Evolutionary conservation across 37 sponge, comb jelly and placozoan genomes (phyloP), one percentile per base, ranked within the genome.

Genomic region (Beroe forskalii): DNA sequence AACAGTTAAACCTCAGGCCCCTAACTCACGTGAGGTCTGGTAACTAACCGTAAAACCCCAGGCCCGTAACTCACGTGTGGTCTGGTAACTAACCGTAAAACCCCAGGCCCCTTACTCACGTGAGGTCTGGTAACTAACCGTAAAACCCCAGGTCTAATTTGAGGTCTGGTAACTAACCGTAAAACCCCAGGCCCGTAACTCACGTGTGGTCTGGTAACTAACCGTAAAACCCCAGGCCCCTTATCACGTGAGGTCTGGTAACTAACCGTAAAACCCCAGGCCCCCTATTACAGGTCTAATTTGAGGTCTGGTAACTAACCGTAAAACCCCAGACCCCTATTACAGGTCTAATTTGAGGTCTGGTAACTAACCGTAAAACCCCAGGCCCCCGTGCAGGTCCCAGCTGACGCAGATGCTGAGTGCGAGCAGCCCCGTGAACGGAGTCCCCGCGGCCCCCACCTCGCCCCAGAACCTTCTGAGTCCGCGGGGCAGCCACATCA

Each of bases 341-440:
- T n/a, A n/a, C n/a, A n/a, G n/a, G n/a, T n/a, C n/a, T n/a, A n/a
- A n/a, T n/a, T n/a, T 69, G 38, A 69, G 37, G 8, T 6, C 55
- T 12, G 55, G 55, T 48, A 48, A 48, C 72, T 69, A 69, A 69
- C 72, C 17, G 33, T 69, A 37, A 69, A 33, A 69, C 72, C 38
- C 72, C 72, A 69, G 72, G 72, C 72, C 72, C 38, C 38, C 72
- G 32, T 32, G 37, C 72, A 69, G 72, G 72, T 69, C 72, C 2
- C 72, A 69, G 32, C 72, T 69, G 38, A 69, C 72, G 8, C 27
- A 32, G 17, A 69, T 32, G 38, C 38, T 69, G 55, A 48, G 12
- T 12, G 12, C 55, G 12, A 48, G 55, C 55, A 6, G 12, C 12
- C 55, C 55, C 55, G 6, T 12, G 55, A 6, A 48, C 55, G 55